Evolutionary conservation across 2,113 vertebrate genomes (phyloP).

Genomic region (Sclerurus mexicanus): DNA sequence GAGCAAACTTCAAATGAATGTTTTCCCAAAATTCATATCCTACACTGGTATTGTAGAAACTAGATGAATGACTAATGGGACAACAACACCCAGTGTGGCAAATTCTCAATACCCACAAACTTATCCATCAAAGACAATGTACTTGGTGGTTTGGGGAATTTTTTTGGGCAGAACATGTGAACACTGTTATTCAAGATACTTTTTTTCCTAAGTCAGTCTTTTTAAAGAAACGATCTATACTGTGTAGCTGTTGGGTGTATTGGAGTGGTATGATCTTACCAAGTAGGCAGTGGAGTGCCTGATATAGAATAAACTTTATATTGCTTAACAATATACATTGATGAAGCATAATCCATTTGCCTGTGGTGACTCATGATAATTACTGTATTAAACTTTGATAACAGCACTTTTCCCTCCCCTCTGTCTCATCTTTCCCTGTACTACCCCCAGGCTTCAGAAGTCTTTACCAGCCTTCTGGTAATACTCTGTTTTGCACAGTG

Average conservation of each 20-base stretch:
- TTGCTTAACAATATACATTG: background rate
- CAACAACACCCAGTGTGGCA: fast-evolving
- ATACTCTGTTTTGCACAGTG: constrained; percentile 51
- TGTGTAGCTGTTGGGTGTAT: background rate
- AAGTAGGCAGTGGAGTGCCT: background rate
- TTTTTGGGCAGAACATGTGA: background rate
- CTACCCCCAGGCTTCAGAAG: background rate
- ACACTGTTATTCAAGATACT: background rate
- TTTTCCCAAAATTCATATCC: background rate
- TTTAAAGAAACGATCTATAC: background rate
- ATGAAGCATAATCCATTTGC: constrained; percentile 21
- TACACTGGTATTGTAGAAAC: background rate
- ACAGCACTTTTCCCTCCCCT: background rate
- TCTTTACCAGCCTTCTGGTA: constrained; percentile 53
- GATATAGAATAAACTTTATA: background rate
- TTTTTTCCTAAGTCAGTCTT: background rate
- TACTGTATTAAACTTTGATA: constrained; percentile 59
- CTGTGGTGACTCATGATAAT: constrained; percentile 39
- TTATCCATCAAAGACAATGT: background rate
- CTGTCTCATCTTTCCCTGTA: background rate
- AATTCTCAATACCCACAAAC: background rate
- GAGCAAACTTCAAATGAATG: background rate
- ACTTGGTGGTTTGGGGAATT: background rate
- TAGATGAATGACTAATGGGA: background rate
- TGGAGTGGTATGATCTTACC: background rate